Conservation (phyloP, 2,113 vertebrate species). For the Lepidiolamprologus cunningtoni region DNA sequence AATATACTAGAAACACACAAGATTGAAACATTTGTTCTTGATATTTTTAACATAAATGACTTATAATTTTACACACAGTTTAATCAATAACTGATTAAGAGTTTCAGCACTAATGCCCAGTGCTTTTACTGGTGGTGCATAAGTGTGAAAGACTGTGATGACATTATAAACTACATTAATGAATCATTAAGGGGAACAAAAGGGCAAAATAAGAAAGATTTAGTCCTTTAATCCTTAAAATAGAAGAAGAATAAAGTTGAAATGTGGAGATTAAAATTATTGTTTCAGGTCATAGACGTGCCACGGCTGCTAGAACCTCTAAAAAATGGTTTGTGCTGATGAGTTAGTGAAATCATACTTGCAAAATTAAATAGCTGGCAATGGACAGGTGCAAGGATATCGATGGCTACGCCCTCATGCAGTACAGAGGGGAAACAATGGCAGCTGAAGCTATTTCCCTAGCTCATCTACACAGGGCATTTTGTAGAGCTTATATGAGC, state of each 20-base stretch:
- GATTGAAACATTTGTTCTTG: background rate
- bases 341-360: background rate
- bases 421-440: background rate
- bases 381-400: background rate
- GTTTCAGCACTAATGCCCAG: background rate
- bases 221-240: background rate
- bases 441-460: background rate
- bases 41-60: background rate
- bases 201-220: background rate
- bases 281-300: background rate
- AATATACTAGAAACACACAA: background rate
- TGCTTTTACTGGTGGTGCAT: background rate
- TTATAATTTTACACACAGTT: background rate
- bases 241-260: background rate
- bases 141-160: fast-evolving
- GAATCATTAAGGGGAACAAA: background rate
- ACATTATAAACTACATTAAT: background rate
- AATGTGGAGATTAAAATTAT: background rate
- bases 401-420: fast-evolving
- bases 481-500: background rate
- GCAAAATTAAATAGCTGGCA: background rate
- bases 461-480: background rate
- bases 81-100: background rate
- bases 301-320: background rate
- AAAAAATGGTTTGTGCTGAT: background rate